Evolutionary conservation across 2,113 vertebrate genomes (phyloP).

Genomic region (Pleuronectes platessa): DNA sequence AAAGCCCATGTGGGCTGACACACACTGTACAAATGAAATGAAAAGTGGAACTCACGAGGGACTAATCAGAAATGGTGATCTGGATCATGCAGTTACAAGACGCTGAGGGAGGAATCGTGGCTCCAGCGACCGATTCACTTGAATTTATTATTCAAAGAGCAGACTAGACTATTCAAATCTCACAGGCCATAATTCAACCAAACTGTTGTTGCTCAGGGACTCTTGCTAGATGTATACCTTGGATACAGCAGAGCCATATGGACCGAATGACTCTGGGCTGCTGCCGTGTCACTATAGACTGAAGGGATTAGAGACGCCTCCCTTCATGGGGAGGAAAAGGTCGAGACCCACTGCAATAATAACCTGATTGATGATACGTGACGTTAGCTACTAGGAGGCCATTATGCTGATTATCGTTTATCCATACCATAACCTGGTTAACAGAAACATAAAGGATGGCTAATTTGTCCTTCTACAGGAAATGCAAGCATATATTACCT

Average conservation of each 20-base stretch:
- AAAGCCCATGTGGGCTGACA: not conserved
- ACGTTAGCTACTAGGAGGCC: not conserved
- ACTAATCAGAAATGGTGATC: constrained; percentile 7
- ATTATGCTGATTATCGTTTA: not conserved
- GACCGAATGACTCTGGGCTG: constrained; percentile 34
- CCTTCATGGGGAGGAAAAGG: not conserved
- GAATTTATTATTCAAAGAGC: constrained; percentile 37
- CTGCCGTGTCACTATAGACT: constrained; percentile 31
- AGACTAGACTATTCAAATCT: constrained; percentile 21
- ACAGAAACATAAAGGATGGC: not conserved
- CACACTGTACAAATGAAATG: not conserved
- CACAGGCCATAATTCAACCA: constrained; percentile 32
- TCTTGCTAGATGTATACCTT: constrained; percentile 35
- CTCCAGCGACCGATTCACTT: constrained; percentile 5
- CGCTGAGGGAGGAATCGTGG: not conserved
- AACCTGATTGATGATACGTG: not conserved
- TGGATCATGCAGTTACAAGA: constrained; percentile 12
- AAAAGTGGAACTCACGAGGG: not conserved
- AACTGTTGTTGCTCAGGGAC: constrained; percentile 32
- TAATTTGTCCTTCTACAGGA: not conserved
- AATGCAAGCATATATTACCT: constrained; percentile 2
- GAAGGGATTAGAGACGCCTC: constrained; percentile 14
- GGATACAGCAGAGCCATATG: constrained; percentile 38
- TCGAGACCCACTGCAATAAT: not conserved
- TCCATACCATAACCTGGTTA: not conserved